phyloP scores from a whole-genome alignment of 1,140 invertebrate genomes.

The Limonius californicus region DNA sequence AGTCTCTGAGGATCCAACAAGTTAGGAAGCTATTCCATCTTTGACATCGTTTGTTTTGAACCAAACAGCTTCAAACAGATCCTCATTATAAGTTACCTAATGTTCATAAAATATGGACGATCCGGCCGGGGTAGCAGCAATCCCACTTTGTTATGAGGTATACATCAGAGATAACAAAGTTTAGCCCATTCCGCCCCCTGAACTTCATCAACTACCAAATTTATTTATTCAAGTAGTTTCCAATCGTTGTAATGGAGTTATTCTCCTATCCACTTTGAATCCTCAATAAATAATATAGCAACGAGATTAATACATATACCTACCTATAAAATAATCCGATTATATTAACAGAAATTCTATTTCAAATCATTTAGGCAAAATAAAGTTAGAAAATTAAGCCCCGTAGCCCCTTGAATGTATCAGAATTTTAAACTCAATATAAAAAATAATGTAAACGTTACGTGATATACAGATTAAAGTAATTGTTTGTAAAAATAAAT shows the following conservation, averaged over 20 bases:
- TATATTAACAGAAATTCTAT: no score
- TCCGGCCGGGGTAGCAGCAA: neutral
- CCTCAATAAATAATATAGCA: no score
- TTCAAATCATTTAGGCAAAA: no score
- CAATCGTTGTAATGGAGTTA: neutral
- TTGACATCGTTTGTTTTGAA: slow-evolving; percentile 35
- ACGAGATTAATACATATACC: no score
- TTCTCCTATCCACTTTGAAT: neutral
- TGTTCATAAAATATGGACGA: slow-evolving; percentile 43
- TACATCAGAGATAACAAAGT: slow-evolving; percentile 12
- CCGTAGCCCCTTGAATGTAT: no score
- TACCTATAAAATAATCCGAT: no score
- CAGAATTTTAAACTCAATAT: no score
- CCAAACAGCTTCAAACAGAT: slow-evolving; percentile 40
- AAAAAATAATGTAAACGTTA: no score
- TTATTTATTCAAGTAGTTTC: slow-evolving; percentile 4
- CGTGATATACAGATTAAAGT: no score
- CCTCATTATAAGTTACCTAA: slow-evolving; percentile 43
- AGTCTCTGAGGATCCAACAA: slow-evolving; percentile 30
- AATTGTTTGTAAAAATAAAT: no score
- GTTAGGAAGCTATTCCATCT: slow-evolving; percentile 31
- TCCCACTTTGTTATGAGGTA: slow-evolving; percentile 14
- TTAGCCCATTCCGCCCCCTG: neutral
- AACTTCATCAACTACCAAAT: slow-evolving; percentile 3
- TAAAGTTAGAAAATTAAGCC: no score